Evolutionary conservation across 1,140 invertebrate genomes (phyloP).

Genomic region (Rhagoletis pomonella): DNA sequence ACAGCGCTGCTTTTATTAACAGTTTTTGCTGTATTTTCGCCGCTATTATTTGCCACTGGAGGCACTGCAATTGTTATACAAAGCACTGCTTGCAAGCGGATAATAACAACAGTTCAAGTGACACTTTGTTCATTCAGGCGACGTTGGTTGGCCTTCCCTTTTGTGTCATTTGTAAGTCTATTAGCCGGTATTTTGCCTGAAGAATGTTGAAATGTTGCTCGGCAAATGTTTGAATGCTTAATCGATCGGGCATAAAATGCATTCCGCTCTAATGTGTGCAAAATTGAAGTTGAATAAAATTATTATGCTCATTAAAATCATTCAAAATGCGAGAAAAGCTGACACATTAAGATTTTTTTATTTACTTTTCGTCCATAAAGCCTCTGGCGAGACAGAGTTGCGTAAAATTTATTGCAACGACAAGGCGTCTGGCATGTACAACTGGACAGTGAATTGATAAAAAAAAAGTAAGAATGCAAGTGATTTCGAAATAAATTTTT

Average conservation of each 20-base stretch:
- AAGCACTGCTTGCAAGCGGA: background rate
- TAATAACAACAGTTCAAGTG: background rate
- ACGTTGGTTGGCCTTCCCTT: background rate
- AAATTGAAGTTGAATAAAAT: constrained; percentile 19
- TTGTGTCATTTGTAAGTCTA: constrained; percentile 1
- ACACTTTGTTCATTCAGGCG: background rate
- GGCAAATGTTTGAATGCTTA: background rate
- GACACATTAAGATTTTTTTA: background rate
- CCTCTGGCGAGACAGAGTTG: background rate
- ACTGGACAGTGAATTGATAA: background rate
- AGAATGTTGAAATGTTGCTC: background rate
- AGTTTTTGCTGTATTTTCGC: background rate
- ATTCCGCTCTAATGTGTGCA: background rate
- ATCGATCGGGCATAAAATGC: background rate
- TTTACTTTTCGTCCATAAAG: background rate
- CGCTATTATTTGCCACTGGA: background rate
- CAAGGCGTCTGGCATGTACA: background rate
- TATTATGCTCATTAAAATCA: background rate
- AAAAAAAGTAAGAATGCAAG: background rate
- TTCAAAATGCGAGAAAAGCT: background rate
- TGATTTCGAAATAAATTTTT: background rate
- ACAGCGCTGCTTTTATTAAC: background rate
- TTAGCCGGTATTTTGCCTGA: constrained; percentile 18
- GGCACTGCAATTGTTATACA: constrained; percentile 12
- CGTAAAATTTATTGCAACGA: background rate